phyloP scores from a whole-genome alignment of 2,797 vertebrate species.

The Melanogrammus aeglefinus region DNA sequence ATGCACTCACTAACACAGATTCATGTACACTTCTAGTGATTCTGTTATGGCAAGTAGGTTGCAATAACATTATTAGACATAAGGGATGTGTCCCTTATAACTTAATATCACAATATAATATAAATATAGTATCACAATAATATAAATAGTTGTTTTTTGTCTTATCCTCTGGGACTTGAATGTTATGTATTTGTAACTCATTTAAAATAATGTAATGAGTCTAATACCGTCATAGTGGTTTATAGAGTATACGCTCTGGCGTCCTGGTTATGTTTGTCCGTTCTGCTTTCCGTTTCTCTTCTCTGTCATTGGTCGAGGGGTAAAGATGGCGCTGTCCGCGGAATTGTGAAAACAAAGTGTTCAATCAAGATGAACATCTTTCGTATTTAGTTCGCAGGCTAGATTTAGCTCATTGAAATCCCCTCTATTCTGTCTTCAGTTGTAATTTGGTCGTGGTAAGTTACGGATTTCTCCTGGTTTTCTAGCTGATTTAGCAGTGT shows the following conservation, averaged over 20 bases:
- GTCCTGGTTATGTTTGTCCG: constrained; percentile 12
- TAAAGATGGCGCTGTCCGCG: constrained; percentile 49
- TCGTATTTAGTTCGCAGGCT: neutral
- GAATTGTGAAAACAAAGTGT: constrained; percentile 30
- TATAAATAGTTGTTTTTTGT: too few species aligned
- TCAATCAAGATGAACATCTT: neutral
- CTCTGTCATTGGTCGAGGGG: constrained; percentile 50
- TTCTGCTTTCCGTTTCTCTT: constrained; percentile 36
- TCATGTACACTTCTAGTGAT: neutral
- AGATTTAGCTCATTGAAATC: neutral
- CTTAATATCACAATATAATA: too few species aligned
- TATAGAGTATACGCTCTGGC: neutral
- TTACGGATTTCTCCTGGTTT: neutral
- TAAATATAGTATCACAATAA: too few species aligned
- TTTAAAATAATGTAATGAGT: neutral
- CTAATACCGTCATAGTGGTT: neutral
- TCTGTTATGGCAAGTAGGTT: neutral
- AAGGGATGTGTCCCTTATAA: neutral
- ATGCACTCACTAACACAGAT: neutral
- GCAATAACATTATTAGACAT: neutral
- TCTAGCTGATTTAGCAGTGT: neutral
- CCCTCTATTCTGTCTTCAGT: neutral
- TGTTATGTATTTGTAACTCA: too few species aligned
- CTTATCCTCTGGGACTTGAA: too few species aligned
- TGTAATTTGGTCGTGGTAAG: neutral